Conservation (phyloP, 2,888 invertebrate genomes). For the Chalcis sispes region DNA sequence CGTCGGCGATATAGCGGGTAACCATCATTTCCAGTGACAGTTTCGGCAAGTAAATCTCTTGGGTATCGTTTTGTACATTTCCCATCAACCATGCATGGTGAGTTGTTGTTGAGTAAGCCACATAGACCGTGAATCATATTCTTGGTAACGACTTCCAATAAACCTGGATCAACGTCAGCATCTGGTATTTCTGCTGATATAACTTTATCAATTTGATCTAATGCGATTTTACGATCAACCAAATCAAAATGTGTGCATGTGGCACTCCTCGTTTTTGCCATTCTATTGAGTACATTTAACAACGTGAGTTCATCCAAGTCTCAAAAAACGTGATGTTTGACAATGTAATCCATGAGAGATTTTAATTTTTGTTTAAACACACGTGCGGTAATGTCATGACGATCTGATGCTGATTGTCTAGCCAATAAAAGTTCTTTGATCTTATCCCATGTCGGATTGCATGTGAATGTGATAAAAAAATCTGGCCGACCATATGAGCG, state of each 20-base stretch:
- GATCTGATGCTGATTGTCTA: background rate
- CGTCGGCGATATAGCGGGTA: too few relatives aligned
- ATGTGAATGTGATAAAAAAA: background rate
- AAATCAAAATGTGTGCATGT: background rate
- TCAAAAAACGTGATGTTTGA: background rate
- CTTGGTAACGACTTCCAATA: conserved; percentile 62
- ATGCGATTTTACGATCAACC: background rate
- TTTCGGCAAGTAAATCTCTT: conserved; percentile 63
- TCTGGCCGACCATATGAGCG: background rate
- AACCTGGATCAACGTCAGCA: background rate
- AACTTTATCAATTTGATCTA: background rate
- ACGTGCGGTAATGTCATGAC: background rate
- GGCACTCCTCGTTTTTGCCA: background rate
- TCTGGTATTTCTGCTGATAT: conserved; percentile 4
- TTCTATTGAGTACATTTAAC: background rate
- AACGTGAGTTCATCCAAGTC: too few relatives aligned
- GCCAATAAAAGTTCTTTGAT: background rate
- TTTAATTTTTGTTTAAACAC: background rate
- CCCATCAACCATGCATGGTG: conserved; percentile 59
- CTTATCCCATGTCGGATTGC: background rate
- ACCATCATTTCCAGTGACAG: too few relatives aligned
- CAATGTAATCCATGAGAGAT: background rate
- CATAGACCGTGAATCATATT: conserved; percentile 72
- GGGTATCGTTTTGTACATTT: conserved; percentile 66
- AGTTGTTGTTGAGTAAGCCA: too few relatives aligned